Conservation (phyloP, 2,888 invertebrate genomes). For the Phasia obesa region DNA sequence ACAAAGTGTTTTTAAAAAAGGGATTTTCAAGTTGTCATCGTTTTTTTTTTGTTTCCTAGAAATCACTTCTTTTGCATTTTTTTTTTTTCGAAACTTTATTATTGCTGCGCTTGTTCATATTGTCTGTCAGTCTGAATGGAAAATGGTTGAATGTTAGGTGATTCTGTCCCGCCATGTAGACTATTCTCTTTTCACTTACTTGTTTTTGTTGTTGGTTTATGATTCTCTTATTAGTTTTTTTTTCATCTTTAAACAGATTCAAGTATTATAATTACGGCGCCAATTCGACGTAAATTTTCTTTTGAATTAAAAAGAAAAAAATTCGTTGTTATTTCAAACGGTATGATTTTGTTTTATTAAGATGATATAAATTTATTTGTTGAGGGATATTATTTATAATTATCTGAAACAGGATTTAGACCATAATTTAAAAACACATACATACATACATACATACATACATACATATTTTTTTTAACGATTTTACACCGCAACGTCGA, state of each 20-base stretch:
- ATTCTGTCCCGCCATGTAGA: constrained; percentile 51
- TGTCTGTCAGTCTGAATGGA: constrained; percentile 62
- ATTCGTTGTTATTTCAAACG: constrained; percentile 42
- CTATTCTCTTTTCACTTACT: constrained; percentile 26
- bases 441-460: no score
- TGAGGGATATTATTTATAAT: not conserved
- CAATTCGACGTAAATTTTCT: constrained; percentile 73
- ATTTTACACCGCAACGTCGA: no score
- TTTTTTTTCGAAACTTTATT: constrained; percentile 4
- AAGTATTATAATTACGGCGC: constrained; percentile 73
- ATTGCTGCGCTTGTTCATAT: constrained; percentile 2
- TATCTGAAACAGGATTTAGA: not conserved
- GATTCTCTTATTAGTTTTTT: constrained; percentile 10
- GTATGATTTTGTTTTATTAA: constrained; percentile 30
- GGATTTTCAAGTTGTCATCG: constrained; percentile 30
- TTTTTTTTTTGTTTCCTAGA: constrained; percentile 57
- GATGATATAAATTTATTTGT: constrained; percentile 5
- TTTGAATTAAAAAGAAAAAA: constrained; percentile 24
- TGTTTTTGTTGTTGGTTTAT: not conserved
- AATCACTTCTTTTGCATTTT: constrained; percentile 61
- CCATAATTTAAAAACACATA: no score
- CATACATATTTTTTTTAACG: no score
- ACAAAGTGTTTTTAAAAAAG: constrained; percentile 44
- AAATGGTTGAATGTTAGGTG: constrained; percentile 53
- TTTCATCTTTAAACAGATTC: constrained; percentile 58